Conservation (phyloP, 64 coral and sea anemone species). For the Exaiptasia diaphana region DNA sequence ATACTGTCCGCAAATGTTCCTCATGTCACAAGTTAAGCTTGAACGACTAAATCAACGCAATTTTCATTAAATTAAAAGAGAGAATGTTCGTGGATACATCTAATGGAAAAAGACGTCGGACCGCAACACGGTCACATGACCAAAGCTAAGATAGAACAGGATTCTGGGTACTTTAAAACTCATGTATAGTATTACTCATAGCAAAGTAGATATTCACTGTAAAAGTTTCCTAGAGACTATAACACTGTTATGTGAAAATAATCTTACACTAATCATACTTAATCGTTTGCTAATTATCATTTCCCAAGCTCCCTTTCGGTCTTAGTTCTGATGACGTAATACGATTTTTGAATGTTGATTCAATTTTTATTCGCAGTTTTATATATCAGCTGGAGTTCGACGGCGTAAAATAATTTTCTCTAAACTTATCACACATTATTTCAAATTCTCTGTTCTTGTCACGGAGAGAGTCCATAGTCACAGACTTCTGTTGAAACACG, state of each 20-base stretch:
- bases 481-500: not conserved
- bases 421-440: slow-evolving; percentile 5
- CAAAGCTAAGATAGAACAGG: not conserved
- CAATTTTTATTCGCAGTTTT: not conserved
- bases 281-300: too few relatives aligned
- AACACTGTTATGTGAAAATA: too few relatives aligned
- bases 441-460: not conserved
- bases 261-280: too few relatives aligned
- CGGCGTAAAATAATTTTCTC: slow-evolving; percentile 13
- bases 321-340: too few relatives aligned
- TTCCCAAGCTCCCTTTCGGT: too few relatives aligned
- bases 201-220: too few relatives aligned
- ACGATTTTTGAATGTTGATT: too few relatives aligned
- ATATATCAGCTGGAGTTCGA: not conserved
- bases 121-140: not conserved
- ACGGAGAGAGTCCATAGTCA: not conserved
- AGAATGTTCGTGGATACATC: not conserved
- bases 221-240: too few relatives aligned
- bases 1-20: too few relatives aligned
- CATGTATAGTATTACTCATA: too few relatives aligned
- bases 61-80: not conserved
- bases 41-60: not conserved
- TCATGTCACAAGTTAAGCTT: too few relatives aligned
- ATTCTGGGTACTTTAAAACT: too few relatives aligned
- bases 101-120: not conserved